These are phyloP conservation scores for Pterocles orientalis DNA, from an alignment of 2,113 vertebrate genomes.

Conservation along the genomic window DNA sequence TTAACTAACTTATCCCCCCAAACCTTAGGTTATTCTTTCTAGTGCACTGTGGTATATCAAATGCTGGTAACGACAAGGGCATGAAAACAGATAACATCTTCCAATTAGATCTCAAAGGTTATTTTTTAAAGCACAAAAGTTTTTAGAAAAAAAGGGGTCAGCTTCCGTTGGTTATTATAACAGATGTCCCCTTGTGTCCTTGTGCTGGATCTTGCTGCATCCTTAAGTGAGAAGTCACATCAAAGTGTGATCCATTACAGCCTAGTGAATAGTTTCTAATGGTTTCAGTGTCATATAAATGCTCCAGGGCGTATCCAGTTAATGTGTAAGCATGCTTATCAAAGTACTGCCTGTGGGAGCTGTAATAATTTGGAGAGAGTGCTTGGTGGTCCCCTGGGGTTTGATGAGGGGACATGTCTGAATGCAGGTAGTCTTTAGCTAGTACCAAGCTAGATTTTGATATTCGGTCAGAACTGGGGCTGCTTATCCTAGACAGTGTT, in stretches of 20 bases:
- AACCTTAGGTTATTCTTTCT: slow-evolving; percentile 59
- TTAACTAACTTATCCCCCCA: slow-evolving; percentile 34
- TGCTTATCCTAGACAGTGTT: slow-evolving; percentile 87
- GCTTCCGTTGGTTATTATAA: slow-evolving; percentile 98
- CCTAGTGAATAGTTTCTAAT: slow-evolving; percentile 90
- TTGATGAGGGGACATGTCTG: slow-evolving; percentile 86
- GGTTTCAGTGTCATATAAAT: slow-evolving; percentile 91
- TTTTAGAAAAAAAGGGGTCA: slow-evolving; percentile 78
- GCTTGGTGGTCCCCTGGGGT: slow-evolving; percentile 79
- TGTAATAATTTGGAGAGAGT: slow-evolving; percentile 87
- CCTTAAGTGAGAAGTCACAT: slow-evolving; percentile 91
- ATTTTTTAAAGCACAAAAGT: slow-evolving; percentile 64
- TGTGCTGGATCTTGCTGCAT: slow-evolving; percentile 88
- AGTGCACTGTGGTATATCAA: slow-evolving; percentile 72
- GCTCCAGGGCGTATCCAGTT: slow-evolving; percentile 92
- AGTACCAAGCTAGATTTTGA: slow-evolving; percentile 82
- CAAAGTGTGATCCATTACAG: slow-evolving; percentile 87
- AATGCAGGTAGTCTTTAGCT: slow-evolving; percentile 90
- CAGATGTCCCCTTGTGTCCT: slow-evolving; percentile 94
- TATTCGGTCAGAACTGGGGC: slow-evolving; percentile 86
- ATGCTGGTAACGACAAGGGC: slow-evolving; percentile 71
- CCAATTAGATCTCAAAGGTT: slow-evolving; percentile 65
- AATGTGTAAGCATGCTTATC: slow-evolving; percentile 94
- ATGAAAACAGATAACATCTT: slow-evolving; percentile 71
- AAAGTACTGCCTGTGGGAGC: slow-evolving; percentile 86